Percentiles rank a stretch among this genome's conserved stretches.
Conservation (phyloP, 2,888 invertebrate species). For the Ectemnius lituratus region DNA sequence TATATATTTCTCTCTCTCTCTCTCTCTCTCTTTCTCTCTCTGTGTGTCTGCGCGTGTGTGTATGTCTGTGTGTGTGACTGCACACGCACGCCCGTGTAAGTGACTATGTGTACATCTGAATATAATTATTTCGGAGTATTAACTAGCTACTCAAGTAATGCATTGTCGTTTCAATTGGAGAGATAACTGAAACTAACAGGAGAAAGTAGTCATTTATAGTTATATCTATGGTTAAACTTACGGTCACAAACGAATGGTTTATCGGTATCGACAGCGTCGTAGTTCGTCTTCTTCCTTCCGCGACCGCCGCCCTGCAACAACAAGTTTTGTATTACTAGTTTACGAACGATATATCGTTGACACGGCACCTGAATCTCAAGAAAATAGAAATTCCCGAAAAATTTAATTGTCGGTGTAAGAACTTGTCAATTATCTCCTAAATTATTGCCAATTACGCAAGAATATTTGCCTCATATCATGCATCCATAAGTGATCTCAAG, state of each 20-base stretch:
- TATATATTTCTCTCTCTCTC: too few relatives aligned
- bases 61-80: too few relatives aligned
- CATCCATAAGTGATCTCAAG: too few relatives aligned
- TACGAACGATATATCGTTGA: background rate
- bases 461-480: too few relatives aligned
- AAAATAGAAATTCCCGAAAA: background rate
- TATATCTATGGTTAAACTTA: conserved; percentile 83
- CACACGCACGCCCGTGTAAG: too few relatives aligned
- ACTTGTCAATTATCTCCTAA: too few relatives aligned
- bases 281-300: conserved; percentile 80
- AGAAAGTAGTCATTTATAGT: conserved; percentile 76
- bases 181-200: conserved; percentile 69
- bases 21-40: too few relatives aligned
- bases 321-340: conserved; percentile 26
- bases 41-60: too few relatives aligned
- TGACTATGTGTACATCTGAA: too few relatives aligned
- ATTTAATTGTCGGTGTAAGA: background rate
- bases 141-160: conserved; percentile 69
- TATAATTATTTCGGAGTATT: conserved; percentile 59
- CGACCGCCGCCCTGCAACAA: conserved; percentile 77
- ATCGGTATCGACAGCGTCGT: conserved; percentile 88
- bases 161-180: conserved; percentile 65
- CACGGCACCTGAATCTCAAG: too few relatives aligned
- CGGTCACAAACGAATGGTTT: conserved; percentile 95
- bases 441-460: too few relatives aligned